Evolutionary conservation across 2,113 vertebrate genomes (phyloP), one percentile per base, ranked within the genome.

Genomic region (Typhlomys cinereus): DNA sequence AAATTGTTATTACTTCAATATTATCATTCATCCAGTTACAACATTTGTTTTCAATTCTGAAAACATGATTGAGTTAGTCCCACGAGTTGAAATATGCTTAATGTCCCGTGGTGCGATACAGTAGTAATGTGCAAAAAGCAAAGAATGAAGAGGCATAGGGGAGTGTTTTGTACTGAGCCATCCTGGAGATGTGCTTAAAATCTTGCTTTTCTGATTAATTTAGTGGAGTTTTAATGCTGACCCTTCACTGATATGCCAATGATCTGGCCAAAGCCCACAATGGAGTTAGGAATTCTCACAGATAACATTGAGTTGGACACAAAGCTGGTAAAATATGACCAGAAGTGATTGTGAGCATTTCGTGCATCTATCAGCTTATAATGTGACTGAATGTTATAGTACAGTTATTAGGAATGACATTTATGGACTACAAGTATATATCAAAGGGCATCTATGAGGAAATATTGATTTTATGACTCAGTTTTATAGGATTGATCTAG

Each of bases 11-110:
- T 97, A 93, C 96, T 98, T 93, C 75, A 95, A 81, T 97, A 95
- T 96, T 97, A 96, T 95, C 93, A 97, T 97, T 97, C 97, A 97
- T 92, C 91, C 96, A 95, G 96, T 96, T 98, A 97, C 90, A 97
- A 97, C 97, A 98, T 98, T 98, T 98, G 98, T 98, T 99, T 98
- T 98, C 98, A 98, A 98, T 98, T 98, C 97, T 97, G 94, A 97
- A 97, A 98, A 95, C 94, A 96, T 96, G 96, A 97, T 96, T 96
- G 96, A 98, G 95, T 98, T 97, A 97, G 95, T 96, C 97, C 97
- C 97, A 90, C 0, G 94, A 98, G 98, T 93, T 97, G 92, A 98
- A 98, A 98, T 97, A 97, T 98, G 98, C 83, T 98, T 98, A 99
- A 98, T 98, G 98, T 98, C 98, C 98, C 97, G 88, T 98, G 97